Percentiles rank a stretch among this genome's conserved stretches.
Evolutionary conservation across 2,113 vertebrate genomes (phyloP).

Genomic region (Myotis yumanensis): DNA sequence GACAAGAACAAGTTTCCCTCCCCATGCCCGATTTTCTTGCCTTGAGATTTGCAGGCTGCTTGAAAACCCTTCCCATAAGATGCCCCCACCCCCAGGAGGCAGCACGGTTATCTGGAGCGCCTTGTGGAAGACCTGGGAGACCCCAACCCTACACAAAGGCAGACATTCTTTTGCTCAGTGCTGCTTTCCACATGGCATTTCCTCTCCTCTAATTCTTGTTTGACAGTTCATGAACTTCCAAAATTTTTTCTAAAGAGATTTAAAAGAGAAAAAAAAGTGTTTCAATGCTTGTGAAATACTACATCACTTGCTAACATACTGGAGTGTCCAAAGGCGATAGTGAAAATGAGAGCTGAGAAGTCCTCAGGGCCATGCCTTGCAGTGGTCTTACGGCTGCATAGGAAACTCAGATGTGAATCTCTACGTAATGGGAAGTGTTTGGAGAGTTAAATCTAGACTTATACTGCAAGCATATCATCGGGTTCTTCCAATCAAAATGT

Average conservation of each 20-base stretch:
- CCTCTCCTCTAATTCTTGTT: not conserved
- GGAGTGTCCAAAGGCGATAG: not conserved
- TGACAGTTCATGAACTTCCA: not conserved
- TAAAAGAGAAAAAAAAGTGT: not conserved
- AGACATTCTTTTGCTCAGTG: accelerated
- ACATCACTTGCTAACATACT: not conserved
- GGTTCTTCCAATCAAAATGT: not conserved
- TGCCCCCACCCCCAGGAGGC: accelerated
- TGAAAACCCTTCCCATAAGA: not conserved
- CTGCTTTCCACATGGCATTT: not conserved
- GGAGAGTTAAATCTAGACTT: not conserved
- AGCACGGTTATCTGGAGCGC: accelerated
- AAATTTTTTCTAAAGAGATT: not conserved
- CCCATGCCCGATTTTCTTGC: not conserved
- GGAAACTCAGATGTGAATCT: not conserved
- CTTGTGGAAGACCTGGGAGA: not conserved
- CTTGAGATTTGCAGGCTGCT: not conserved
- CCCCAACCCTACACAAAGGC: not conserved
- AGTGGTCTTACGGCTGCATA: not conserved
- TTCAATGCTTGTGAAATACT: not conserved
- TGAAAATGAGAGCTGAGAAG: not conserved
- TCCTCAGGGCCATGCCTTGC: accelerated
- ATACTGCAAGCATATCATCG: not conserved
- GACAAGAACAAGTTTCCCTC: not conserved
- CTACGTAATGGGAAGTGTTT: not conserved